Percentiles rank a stretch among this genome's conserved stretches.
These are phyloP conservation scores for Chrysochloris asiatica DNA, from an alignment of 2,113 vertebrate genomes.

Conservation along the genomic window DNA sequence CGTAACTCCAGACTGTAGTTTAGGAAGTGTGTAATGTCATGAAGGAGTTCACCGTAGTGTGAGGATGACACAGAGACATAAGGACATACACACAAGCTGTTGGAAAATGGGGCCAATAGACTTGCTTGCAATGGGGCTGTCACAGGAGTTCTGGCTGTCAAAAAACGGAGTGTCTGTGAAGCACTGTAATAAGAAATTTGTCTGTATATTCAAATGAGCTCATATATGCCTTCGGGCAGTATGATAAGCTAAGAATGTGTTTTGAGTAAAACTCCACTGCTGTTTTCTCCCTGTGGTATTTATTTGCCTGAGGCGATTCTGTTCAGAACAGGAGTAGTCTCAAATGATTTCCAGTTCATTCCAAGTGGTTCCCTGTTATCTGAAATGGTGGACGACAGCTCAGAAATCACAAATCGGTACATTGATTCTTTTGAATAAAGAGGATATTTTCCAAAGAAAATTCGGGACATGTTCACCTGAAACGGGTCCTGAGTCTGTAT, in stretches of 20 bases:
- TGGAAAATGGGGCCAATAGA: too few species aligned
- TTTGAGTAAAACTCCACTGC: neutral
- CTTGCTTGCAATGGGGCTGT: too few species aligned
- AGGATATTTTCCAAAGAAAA: slow-evolving; percentile 26
- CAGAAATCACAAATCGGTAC: slow-evolving; percentile 8
- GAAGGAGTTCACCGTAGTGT: too few species aligned
- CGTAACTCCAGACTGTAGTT: too few species aligned
- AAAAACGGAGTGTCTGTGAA: too few species aligned
- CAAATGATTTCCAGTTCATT: fast-evolving
- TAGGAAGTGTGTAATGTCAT: too few species aligned
- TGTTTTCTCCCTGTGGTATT: neutral
- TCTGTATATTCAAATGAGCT: too few species aligned
- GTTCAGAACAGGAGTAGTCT: neutral
- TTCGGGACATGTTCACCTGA: slow-evolving; percentile 44
- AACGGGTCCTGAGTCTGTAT: neutral
- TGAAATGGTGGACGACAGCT: neutral
- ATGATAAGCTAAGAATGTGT: slow-evolving; percentile 20
- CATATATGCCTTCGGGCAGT: neutral
- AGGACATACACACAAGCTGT: too few species aligned
- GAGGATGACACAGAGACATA: too few species aligned
- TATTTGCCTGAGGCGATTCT: neutral
- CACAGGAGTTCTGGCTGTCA: neutral
- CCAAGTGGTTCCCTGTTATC: neutral
- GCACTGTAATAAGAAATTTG: too few species aligned
- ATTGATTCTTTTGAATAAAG: slow-evolving; percentile 57